Evolutionary conservation across 2,797 vertebrate species (phyloP), one percentile per base, ranked within the genome.

Genomic region (Pseudotriccus pelzelni): DNA sequence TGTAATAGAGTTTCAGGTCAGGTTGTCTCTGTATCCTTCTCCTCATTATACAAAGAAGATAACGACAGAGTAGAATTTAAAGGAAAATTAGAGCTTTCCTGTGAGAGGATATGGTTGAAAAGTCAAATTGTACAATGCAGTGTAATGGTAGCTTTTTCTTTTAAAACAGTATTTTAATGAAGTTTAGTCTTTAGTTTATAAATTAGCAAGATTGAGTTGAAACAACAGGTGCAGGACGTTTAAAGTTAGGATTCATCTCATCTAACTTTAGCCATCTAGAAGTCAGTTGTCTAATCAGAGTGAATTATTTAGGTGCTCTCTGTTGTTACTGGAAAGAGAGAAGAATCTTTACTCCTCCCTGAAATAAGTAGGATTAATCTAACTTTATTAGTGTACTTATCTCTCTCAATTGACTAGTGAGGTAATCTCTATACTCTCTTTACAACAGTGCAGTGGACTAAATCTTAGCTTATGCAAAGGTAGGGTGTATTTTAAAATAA

Each of bases 321-420:
- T 70, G 9, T 69, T 14, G 2, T 67, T 85, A 89, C 55, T 12
- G 14, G 44, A 80, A 85, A 59, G 43, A 76, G 20, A 84, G 36
- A 74, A 43, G 28, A 27, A 70, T 77, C 14, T 89, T 76, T 67
- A 28, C 10, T 66, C 6, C 13, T 70, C 90, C 44, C 52, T 63
- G 92, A 85, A 92, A 77, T 70, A 91, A 87, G 64, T 19, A 76
- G 32, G 41, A 91, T 70, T 89, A 79, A 76, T 90, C 50, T 79
- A 76, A 84, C 28, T 76, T 92, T 84, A 62, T 70, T 74, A 55
- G 22, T 46, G 49, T 84, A 30, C 37, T 93, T 93, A 37, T 85
- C 46, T 90, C n/a, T 88, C 36, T 82, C 28, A 59, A 21, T 12
- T 87, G 47, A 63, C 43, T 82, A 52, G 14, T 76, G 64, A 55